Evolutionary conservation across 2,113 vertebrate species (phyloP).

Genomic region (Sinocyclocheilus anophthalmus): DNA sequence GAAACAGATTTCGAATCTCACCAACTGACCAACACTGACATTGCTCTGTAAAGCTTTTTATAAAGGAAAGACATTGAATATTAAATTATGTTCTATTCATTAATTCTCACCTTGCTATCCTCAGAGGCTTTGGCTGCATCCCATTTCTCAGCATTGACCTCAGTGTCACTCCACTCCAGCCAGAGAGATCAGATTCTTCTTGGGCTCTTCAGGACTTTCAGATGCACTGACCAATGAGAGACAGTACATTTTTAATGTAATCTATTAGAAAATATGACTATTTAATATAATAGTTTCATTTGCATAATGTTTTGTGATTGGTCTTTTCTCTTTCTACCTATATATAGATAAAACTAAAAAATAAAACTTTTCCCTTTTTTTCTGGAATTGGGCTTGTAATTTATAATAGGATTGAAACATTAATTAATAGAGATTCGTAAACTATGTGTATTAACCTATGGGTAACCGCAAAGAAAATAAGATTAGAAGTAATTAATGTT

Average conservation of each 20-base stretch:
- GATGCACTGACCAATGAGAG: constrained; percentile 46
- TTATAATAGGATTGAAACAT: too few species aligned
- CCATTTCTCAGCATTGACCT: constrained; percentile 90
- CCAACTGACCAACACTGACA: neutral
- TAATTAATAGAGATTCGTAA: too few species aligned
- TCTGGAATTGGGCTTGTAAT: too few species aligned
- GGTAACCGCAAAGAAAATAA: neutral
- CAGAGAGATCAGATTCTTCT: constrained; percentile 78
- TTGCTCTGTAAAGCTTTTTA: too few species aligned
- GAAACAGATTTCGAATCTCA: neutral
- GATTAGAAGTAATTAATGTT: neutral
- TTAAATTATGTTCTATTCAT: neutral
- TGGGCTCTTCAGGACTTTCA: constrained; percentile 55
- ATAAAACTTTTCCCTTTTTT: too few species aligned
- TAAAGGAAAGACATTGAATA: neutral
- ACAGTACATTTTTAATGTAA: neutral
- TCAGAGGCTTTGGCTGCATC: constrained; percentile 78
- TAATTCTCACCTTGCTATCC: constrained; percentile 77
- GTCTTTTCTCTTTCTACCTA: neutral
- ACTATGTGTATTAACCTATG: neutral
- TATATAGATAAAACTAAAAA: too few species aligned
- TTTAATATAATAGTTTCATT: neutral
- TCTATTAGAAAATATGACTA: neutral
- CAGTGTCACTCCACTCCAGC: constrained; percentile 91
- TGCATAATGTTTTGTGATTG: neutral